A percentile compares a stretch with the other conserved stretches of the same genome.
Conservation (phyloP, 2,888 invertebrate genomes). For the Blastobasis lacticolella region DNA sequence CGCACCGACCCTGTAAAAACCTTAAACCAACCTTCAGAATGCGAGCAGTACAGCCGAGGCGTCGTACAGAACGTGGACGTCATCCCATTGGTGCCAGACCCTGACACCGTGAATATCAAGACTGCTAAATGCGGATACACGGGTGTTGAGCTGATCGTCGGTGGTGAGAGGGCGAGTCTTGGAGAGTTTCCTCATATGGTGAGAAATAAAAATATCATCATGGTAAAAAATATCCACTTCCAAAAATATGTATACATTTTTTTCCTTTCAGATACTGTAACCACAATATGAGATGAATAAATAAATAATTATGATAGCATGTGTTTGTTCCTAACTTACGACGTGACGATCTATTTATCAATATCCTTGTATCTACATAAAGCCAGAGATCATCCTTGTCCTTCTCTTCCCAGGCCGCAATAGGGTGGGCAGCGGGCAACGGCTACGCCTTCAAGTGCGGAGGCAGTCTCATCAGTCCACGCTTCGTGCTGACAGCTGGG, state of each 20-base stretch:
- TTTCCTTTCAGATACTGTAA: no score
- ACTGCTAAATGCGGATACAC: constrained; percentile 72
- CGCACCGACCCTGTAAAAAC: no score
- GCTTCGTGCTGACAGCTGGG: constrained; percentile 79
- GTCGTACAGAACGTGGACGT: constrained; percentile 65
- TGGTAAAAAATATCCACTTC: no score
- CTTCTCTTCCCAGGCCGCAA: constrained; percentile 35
- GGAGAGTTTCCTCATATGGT: constrained; percentile 82
- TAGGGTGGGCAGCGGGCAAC: constrained; percentile 40
- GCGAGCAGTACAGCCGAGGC: constrained; percentile 69
- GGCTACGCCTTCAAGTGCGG: constrained; percentile 75
- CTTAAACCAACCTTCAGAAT: constrained; percentile 50
- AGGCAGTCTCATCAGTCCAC: constrained; percentile 77
- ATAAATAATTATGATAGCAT: no score
- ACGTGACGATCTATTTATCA: no score
- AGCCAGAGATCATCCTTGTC: no score
- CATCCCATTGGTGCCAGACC: constrained; percentile 66
- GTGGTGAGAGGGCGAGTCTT: constrained; percentile 67
- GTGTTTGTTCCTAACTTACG: no score
- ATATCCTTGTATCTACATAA: no score
- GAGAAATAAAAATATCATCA: no score
- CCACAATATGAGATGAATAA: no score
- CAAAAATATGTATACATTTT: no score
- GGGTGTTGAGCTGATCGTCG: constrained; percentile 74
- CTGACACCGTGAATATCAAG: constrained; percentile 49